These are phyloP conservation scores for Hydraecia micacea DNA, from an alignment of 2,888 invertebrate genomes.

Conservation along the genomic window DNA sequence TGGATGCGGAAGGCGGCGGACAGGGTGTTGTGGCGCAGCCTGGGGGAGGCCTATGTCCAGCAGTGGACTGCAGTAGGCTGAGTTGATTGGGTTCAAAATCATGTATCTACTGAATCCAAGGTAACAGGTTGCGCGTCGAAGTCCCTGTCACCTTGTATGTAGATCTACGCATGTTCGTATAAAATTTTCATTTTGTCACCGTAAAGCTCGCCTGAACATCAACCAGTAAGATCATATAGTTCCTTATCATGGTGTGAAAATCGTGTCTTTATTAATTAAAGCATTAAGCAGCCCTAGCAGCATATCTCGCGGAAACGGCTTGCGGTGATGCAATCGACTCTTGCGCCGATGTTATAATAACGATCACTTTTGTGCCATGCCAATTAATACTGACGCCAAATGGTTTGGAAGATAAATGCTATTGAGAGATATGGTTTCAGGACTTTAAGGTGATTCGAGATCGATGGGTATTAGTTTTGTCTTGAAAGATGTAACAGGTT, in stretches of 20 bases:
- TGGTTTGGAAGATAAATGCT: constrained; percentile 29
- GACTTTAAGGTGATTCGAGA: not conserved
- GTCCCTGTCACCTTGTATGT: not conserved
- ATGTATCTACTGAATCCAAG: no score
- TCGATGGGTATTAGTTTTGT: not conserved
- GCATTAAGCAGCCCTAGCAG: constrained; percentile 57
- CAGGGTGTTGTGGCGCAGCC: no score
- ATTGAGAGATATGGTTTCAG: constrained; percentile 1
- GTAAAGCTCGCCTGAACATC: not conserved
- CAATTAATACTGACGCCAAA: constrained; percentile 60
- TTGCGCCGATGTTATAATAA: constrained; percentile 64
- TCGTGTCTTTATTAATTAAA: not conserved
- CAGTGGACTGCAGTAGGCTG: no score
- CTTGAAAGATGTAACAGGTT: not conserved
- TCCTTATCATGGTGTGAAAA: not conserved
- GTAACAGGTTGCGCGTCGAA: no score
- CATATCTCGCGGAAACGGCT: constrained; percentile 61
- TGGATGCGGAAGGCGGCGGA: no score
- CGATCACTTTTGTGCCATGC: constrained; percentile 58
- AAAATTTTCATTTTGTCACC: not conserved
- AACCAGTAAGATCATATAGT: not conserved
- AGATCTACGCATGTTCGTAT: not conserved
- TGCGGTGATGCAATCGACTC: constrained; percentile 64
- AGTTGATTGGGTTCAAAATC: no score
- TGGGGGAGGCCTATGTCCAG: no score